phyloP scores from a whole-genome alignment of 2,113 vertebrate species.

The Mus musculus region DNA sequence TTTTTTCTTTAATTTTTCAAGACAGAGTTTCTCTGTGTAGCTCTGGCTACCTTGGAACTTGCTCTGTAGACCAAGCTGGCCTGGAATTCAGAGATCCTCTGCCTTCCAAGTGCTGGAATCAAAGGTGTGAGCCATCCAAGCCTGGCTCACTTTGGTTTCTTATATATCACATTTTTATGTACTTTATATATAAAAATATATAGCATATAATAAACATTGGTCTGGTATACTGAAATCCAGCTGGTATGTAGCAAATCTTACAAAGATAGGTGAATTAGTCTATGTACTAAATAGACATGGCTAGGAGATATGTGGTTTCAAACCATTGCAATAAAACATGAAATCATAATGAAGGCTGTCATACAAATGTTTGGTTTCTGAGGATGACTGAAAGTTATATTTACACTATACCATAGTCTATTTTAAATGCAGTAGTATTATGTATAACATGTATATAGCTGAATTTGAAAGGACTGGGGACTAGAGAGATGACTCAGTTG shows the following conservation, averaged over 20 bases:
- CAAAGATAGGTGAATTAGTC: conserved; percentile 18
- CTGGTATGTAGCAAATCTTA: neutral
- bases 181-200: conserved; percentile 50
- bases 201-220: neutral
- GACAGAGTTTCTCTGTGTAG: neutral
- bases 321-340: neutral
- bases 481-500: neutral
- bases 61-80: neutral
- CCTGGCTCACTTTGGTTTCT: neutral
- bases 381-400: neutral
- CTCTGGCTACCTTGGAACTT: no score
- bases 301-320: neutral
- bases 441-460: neutral
- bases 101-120: neutral
- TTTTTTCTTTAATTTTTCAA: neutral
- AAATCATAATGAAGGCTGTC: neutral
- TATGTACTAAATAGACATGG: neutral
- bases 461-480: neutral
- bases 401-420: neutral
- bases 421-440: neutral
- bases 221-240: neutral
- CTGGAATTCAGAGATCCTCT: neutral
- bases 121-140: neutral
- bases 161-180: neutral
- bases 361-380: neutral